These are phyloP conservation scores for Sebastolobus alascanus DNA, from an alignment of 2,797 vertebrate species.

Conservation along the genomic window DNA sequence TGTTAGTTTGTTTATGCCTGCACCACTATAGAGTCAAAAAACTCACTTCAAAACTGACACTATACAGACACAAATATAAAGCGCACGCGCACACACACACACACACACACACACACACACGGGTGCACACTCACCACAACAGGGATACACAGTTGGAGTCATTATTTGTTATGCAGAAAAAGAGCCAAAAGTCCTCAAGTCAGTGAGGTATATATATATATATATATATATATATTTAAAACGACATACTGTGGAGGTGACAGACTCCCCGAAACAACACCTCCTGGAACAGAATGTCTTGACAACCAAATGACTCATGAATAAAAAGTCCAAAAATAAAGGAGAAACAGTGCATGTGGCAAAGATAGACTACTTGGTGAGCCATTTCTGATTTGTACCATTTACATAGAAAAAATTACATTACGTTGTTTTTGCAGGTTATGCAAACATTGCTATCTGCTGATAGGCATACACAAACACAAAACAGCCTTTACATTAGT, in stretches of 20 bases:
- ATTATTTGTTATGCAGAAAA: slow-evolving; percentile 32
- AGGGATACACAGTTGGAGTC: slow-evolving; percentile 21
- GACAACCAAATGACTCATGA: slow-evolving; percentile 50
- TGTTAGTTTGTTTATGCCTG: slow-evolving; percentile 43
- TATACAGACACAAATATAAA: slow-evolving; percentile 15
- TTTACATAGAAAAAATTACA: neutral
- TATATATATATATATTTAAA: slow-evolving; percentile 19
- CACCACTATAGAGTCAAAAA: slow-evolving; percentile 22
- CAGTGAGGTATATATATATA: neutral
- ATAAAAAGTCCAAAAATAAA: slow-evolving; percentile 41
- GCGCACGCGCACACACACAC: neutral
- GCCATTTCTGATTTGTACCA: slow-evolving; percentile 1
- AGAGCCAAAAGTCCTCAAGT: slow-evolving; percentile 38
- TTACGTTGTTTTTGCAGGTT: too few species aligned
- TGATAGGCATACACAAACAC: neutral
- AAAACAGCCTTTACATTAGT: neutral
- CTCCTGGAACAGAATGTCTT: slow-evolving; percentile 41
- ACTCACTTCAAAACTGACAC: slow-evolving; percentile 33
- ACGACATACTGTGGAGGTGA: slow-evolving; percentile 33
- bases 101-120: too few species aligned
- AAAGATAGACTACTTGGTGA: slow-evolving; percentile 20
- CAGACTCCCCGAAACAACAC: slow-evolving; percentile 35
- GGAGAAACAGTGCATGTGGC: slow-evolving; percentile 14
- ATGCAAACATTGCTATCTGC: neutral
- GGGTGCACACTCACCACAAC: neutral